Evolutionary conservation across 2,888 invertebrate genomes (phyloP), one percentile per base, ranked within the genome.

Genomic region (Eupithecia tripunctaria): DNA sequence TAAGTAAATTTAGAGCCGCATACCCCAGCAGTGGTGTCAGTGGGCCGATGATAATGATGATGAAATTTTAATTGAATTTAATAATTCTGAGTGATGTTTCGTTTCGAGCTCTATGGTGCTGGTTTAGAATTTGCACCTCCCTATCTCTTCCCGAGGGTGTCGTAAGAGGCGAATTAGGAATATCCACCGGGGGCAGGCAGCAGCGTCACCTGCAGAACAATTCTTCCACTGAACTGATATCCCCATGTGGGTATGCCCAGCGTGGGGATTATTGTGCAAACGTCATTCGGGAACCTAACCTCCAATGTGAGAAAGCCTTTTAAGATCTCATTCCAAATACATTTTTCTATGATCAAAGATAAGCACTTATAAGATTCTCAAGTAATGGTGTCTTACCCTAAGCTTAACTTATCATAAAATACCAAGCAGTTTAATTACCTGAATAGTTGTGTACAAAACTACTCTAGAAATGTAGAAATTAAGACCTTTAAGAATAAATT

Each of bases 401-500:
- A 56, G 56, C 25, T n/a, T 10, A 10, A 51, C 51, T 14, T 25
- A 12, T 51, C 25, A 25, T 12, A 56, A 56, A 56, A 56, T 25
- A 25, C 25, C 56, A 56, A 56, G 56, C 56, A 56, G 25, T 56
- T 29, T 60, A 60, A 60, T 60, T 60, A 60, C 29, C 14, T 25
- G 56, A 56, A 29, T 60, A 60, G 29, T 41, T 64, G 36, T 38
- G 21, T n/a, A 32, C 29, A 63, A 64, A 36, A 64, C 6, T 41
- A 21, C 38, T 36, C 14, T 36, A 63, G 36, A n/a, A 29, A 63
- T 36, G 63, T 64, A 63, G 64, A 64, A 64, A 63, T 63, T 36
- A 6, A 64, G 64, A 36, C 64, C 21, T 21, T 64, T 64, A 36
- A 36, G 14, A 41, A 64, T 64, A 64, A 63, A 64, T 64, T 36